These are phyloP conservation scores for Phyllotreta cruciferae DNA, from an alignment of 2,888 invertebrate genomes.

Conservation along the genomic window DNA sequence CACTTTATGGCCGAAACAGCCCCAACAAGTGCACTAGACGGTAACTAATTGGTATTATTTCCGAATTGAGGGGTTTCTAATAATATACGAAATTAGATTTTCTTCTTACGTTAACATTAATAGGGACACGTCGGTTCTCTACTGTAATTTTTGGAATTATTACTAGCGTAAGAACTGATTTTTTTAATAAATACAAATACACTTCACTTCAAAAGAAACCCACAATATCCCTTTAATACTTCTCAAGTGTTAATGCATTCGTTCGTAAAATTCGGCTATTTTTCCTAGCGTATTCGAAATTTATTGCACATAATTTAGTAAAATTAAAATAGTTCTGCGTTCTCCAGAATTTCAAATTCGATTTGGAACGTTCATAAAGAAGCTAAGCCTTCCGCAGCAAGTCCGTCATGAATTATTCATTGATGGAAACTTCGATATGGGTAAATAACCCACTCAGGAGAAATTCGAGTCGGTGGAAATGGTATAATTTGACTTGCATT, in stretches of 20 bases:
- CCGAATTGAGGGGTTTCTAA: background rate
- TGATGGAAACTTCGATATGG: constrained; percentile 29
- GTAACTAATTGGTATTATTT: constrained; percentile 21
- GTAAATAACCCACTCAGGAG: constrained; percentile 31
- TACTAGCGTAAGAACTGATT: too few relatives aligned
- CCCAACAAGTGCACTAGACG: constrained; percentile 18
- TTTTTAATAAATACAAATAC: too few relatives aligned
- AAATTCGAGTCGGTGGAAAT: constrained; percentile 23
- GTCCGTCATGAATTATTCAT: constrained; percentile 26
- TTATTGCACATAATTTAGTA: too few relatives aligned
- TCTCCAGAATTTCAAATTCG: constrained; percentile 12
- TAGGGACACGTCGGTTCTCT: too few relatives aligned
- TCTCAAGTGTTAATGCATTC: too few relatives aligned
- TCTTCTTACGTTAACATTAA: too few relatives aligned
- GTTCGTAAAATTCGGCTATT: too few relatives aligned
- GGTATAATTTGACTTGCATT: constrained; percentile 31
- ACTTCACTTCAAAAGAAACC: too few relatives aligned
- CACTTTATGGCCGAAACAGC: constrained; percentile 1
- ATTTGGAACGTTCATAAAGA: constrained; percentile 14
- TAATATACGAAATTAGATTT: too few relatives aligned
- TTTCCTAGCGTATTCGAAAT: too few relatives aligned
- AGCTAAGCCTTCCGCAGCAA: constrained; percentile 24
- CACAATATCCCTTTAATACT: too few relatives aligned
- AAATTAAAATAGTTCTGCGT: background rate
- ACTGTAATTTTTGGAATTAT: too few relatives aligned